Base-by-base conservation (phyloP, 2,888 invertebrate genomes). In the Argynnis bischoffii region DNA sequence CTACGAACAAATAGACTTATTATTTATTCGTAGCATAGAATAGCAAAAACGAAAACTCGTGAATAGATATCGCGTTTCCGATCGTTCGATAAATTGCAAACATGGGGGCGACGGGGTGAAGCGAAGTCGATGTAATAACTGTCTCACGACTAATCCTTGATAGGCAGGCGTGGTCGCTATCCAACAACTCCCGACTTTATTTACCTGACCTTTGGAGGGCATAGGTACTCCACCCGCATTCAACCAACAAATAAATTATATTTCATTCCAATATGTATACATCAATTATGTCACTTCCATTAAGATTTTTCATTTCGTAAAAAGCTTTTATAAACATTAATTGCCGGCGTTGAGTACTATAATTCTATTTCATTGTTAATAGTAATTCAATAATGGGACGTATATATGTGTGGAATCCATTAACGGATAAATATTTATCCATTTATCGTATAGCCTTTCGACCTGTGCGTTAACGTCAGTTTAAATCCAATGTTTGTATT, bases 361-460 rank as follows among this genome's bases (percentile, higher is more conserved):
- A 48, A 56, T 31, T 50, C 18, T 54, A 47, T 66, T 56, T 31
- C 18, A 60, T 55, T 48, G 59, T 64, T 69, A 59, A 57, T 64
- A 68, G 60, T 64, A 55, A 67, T 69, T 50, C 55, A 63, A 60
- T 65, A 55, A 66, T 66, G 75, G 74, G 74, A 81, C 81, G 80
- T 81, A 78, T 76, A 77, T 72, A 75, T 77, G 76, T 83, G 81
- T 80, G 75, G 77, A 79, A 77, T 82, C 82, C 84, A 89, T 88
- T 88, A 88, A 81, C 79, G 81, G 73, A 70, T 72, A 89, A 89
- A 90, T 88, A 89, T 90, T 89, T 86, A 85, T 79, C 76, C 79
- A 81, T 85, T 83, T 83, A 81, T 83, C 81, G 79, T 75, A 78
- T 79, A 78, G 76, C 76, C 79, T 75, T 77, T 79, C 61, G 67